Percentiles rank a stretch among this genome's conserved stretches.
Evolutionary conservation across 2,113 vertebrate genomes (phyloP).

Genomic region (Caloenas nicobarica): DNA sequence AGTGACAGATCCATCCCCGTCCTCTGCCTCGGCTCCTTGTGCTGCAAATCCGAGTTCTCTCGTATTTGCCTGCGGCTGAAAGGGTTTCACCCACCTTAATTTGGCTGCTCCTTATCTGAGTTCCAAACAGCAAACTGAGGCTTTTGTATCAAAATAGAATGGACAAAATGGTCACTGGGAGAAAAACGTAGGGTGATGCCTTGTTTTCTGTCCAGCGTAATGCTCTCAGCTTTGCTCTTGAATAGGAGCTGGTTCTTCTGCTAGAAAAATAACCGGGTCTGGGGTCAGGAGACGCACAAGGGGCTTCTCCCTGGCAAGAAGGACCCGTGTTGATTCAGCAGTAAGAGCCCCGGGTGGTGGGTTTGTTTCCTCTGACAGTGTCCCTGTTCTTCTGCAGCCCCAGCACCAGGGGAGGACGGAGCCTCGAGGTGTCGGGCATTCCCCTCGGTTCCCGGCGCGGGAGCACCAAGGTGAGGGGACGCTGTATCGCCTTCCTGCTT

Average conservation of each 20-base stretch:
- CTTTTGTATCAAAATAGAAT: background rate
- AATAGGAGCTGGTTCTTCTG: background rate
- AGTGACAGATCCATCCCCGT: accelerated
- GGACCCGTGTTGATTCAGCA: background rate
- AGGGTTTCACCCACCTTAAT: background rate
- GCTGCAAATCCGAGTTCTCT: too few relatives aligned
- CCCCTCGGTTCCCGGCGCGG: background rate
- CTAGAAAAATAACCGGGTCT: background rate
- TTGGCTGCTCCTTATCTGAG: background rate
- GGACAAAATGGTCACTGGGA: background rate
- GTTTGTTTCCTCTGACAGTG: background rate
- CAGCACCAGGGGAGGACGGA: background rate
- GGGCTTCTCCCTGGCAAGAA: background rate
- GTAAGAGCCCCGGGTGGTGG: accelerated
- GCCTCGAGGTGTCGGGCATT: background rate
- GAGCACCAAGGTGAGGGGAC: conserved; percentile 43
- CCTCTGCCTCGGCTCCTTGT: accelerated
- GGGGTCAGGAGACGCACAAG: background rate
- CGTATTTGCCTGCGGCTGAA: accelerated
- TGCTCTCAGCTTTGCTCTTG: background rate
- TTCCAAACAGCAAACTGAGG: background rate
- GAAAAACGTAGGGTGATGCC: accelerated
- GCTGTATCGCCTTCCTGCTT: too few relatives aligned
- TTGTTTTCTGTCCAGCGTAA: accelerated
- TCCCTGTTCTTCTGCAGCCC: background rate